Evolutionary conservation across 2,888 invertebrate species (phyloP).

Genomic region (Rhingia rostrata): DNA sequence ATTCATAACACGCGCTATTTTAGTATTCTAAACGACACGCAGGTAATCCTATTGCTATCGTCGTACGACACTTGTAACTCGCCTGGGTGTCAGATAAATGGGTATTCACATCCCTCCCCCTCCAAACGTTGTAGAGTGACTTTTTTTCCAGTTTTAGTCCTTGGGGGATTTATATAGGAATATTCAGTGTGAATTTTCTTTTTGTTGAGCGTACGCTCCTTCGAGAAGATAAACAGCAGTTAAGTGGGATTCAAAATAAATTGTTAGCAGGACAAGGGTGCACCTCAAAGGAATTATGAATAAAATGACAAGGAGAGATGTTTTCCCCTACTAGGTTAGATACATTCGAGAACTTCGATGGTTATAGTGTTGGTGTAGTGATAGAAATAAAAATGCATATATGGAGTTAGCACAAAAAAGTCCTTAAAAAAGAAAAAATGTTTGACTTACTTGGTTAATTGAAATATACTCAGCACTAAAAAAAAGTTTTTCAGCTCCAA

Average conservation of each 20-base stretch:
- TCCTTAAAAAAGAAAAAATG: neutral
- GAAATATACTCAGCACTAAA: too few relatives aligned
- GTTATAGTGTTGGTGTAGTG: too few relatives aligned
- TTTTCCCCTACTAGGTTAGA: too few relatives aligned
- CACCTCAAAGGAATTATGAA: neutral
- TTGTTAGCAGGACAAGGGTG: neutral
- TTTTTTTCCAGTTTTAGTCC: constrained; percentile 6
- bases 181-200: neutral
- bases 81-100: constrained; percentile 65
- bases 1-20: constrained; percentile 44
- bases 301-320: neutral
- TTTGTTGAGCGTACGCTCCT: neutral
- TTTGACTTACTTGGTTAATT: too few relatives aligned
- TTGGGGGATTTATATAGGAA: neutral
- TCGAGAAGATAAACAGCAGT: constrained; percentile 11
- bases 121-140: neutral
- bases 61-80: constrained; percentile 68
- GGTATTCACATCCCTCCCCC: constrained; percentile 36
- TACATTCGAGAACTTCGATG: too few relatives aligned
- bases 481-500: too few relatives aligned
- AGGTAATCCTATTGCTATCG: constrained; percentile 67
- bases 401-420: neutral
- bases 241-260: constrained; percentile 15
- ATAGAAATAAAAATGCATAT: neutral
- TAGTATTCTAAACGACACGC: constrained; percentile 58